These are phyloP conservation scores for Amphimallon solstitiale DNA, from an alignment of 2,888 invertebrate species.

Conservation along the genomic window DNA sequence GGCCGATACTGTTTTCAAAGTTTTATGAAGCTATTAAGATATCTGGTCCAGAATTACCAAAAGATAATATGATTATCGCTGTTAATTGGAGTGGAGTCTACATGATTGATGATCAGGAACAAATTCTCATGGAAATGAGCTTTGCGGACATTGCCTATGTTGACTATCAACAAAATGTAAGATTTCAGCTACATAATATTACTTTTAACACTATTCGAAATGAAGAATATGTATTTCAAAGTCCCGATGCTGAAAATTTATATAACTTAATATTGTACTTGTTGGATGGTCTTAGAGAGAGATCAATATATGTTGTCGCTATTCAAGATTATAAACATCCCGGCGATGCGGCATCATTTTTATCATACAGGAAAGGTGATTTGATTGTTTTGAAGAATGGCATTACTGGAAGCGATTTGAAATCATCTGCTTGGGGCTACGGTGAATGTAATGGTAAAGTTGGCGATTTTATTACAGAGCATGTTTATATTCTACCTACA, in stretches of 20 bases:
- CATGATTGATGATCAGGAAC: constrained; percentile 91
- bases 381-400: constrained; percentile 82
- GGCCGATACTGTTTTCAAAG: constrained; percentile 94
- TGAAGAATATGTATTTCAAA: constrained; percentile 91
- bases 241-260: constrained; percentile 88
- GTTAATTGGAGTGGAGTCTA: constrained; percentile 95
- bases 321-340: constrained; percentile 69
- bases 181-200: constrained; percentile 71
- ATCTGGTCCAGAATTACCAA: constrained; percentile 72
- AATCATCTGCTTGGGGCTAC: constrained; percentile 77
- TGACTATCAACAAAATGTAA: constrained; percentile 67
- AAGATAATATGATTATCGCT: constrained; percentile 86
- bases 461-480: constrained; percentile 89
- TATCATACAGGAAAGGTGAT: constrained; percentile 76
- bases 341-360: constrained; percentile 68
- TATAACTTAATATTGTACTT: constrained; percentile 80
- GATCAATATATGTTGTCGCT: constrained; percentile 87
- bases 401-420: constrained; percentile 77
- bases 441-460: constrained; percentile 76
- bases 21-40: constrained; percentile 91
- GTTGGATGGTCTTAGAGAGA: constrained; percentile 85
- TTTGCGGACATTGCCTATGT: constrained; percentile 89
- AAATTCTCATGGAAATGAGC: constrained; percentile 85
- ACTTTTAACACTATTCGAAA: constrained; percentile 84
- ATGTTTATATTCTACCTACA: constrained; percentile 87